A percentile compares a stretch with the other conserved stretches of the same genome.
Conservation (phyloP, 2,113 vertebrate species). For the Apodemus speciosus region DNA sequence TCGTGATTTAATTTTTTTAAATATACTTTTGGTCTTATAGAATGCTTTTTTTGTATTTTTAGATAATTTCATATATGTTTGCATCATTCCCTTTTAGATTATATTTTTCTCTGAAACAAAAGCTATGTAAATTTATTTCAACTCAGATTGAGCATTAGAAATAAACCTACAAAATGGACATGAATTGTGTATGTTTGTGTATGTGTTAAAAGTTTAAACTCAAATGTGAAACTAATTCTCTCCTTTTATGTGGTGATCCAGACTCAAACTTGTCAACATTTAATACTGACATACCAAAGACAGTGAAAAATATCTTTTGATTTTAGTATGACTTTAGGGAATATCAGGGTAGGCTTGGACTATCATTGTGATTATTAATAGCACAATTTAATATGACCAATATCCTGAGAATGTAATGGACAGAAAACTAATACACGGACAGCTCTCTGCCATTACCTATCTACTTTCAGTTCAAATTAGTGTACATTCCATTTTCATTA, state of each 20-base stretch:
- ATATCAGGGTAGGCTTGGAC: neutral
- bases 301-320: conserved; percentile 17
- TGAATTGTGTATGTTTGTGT: neutral
- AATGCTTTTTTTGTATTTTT: neutral
- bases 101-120: conserved; percentile 4
- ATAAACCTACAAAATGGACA: neutral
- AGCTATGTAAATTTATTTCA: conserved; percentile 13
- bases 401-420: conserved; percentile 37
- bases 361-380: conserved; percentile 54
- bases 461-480: conserved; percentile 60
- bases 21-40: neutral
- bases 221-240: conserved; percentile 15
- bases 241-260: neutral
- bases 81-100: neutral
- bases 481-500: conserved; percentile 49
- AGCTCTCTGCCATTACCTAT: conserved; percentile 11
- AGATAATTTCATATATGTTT: neutral
- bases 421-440: neutral
- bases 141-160: conserved; percentile 30
- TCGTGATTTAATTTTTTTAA: neutral
- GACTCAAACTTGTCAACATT: neutral
- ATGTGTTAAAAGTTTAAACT: neutral
- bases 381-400: conserved; percentile 33
- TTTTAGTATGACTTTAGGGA: conserved; percentile 34
- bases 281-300: neutral